Percentiles rank a stretch among this genome's conserved stretches.
Evolutionary conservation across 1,140 invertebrate genomes (phyloP).

Genomic region (Sarcophaga peregrina): DNA sequence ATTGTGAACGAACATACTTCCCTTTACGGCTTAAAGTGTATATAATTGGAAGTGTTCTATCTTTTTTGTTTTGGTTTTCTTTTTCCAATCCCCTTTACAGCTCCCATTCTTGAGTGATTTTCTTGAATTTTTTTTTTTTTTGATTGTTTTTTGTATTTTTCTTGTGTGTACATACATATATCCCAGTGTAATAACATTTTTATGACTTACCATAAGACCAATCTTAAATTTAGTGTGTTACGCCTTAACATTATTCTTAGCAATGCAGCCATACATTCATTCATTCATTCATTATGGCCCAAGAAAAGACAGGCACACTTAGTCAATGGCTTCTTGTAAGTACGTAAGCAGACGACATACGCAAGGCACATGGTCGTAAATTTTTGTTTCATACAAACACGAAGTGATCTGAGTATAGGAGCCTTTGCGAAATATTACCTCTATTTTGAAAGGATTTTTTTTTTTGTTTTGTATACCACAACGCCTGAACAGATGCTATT

Average conservation of each 20-base stretch:
- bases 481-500: too few species aligned
- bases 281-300: not conserved
- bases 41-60: conserved; percentile 1
- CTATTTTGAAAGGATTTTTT: too few species aligned
- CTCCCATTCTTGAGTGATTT: not conserved
- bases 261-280: not conserved
- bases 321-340: too few species aligned
- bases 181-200: conserved; percentile 6
- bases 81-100: too few species aligned
- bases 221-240: conserved; percentile 16
- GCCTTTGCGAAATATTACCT: too few species aligned
- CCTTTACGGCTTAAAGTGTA: conserved; percentile 7
- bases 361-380: not conserved
- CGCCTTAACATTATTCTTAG: conserved; percentile 14
- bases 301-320: not conserved
- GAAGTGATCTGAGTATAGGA: too few species aligned
- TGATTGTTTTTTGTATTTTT: not conserved
- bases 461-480: too few species aligned
- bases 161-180: not conserved
- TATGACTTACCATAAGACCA: conserved; percentile 14
- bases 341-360: too few species aligned
- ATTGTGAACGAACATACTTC: not conserved
- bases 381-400: not conserved
- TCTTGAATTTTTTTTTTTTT: not conserved
- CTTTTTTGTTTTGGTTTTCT: not conserved